Evolutionary conservation across 2,888 invertebrate genomes (phyloP), one percentile per base, ranked within the genome.

Genomic region (Polydesmus complanatus): DNA sequence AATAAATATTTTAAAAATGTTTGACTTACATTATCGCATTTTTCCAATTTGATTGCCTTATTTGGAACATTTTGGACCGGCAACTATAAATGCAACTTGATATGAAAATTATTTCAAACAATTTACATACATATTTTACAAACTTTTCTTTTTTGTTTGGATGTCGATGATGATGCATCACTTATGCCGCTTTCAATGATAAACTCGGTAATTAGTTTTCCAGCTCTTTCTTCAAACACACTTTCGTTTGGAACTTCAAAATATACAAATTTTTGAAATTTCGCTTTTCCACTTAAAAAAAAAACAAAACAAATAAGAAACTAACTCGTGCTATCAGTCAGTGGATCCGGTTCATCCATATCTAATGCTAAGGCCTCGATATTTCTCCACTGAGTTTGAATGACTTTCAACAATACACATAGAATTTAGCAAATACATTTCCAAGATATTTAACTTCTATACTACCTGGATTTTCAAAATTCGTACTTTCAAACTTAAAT

Each of bases 341-440:
- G 75, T 22, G 27, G 19, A 65, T 78, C 75, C 19, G 77, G 70
- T 54, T 77, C 76, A 60, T 78, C 78, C 66, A 79, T 75, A 66
- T 81, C 79, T 51, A 86, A 74, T 1, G 84, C 84, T 65, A 83
- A 75, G 0, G 82, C 81, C 71, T 86, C 83, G 26, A 86, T 76
- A 66, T 81, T 81, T 21, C 78, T 74, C 71, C 83, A 83, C 66
- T 81, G 75, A 5, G 77, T 77, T 70, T 85, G 82, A 27, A 83
- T 70, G 61, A 71, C 73, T 69, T 27, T 50, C 14, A n/a, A n/a
- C n/a, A n/a, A n/a, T n/a, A n/a, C n/a, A n/a, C n/a, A n/a, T n/a
- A 19, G n/a, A n/a, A n/a, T n/a, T n/a, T n/a, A n/a, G n/a, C n/a
- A n/a, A n/a, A n/a, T n/a, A n/a, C 19, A 5, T 14, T 23, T 48